These are phyloP conservation scores for Podarcis raffonei DNA, from an alignment of 2,113 vertebrate genomes.

Conservation along the genomic window DNA sequence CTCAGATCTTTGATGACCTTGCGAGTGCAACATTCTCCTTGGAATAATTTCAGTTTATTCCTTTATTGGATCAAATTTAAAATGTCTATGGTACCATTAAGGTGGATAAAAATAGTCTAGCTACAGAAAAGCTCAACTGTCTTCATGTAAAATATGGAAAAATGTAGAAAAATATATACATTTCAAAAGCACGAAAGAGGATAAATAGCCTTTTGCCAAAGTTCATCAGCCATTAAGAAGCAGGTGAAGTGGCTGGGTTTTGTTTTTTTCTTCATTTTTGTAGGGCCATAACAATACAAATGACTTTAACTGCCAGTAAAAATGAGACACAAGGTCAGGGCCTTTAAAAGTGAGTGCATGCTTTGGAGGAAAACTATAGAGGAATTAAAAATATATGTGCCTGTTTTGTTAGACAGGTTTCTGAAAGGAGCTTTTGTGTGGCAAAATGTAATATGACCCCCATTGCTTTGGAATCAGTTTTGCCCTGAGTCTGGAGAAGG, in stretches of 20 bases:
- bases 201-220: slow-evolving; percentile 50
- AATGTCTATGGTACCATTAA: slow-evolving; percentile 25
- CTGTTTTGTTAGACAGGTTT: slow-evolving; percentile 78
- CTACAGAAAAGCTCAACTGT: slow-evolving; percentile 27
- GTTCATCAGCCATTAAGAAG: slow-evolving; percentile 53
- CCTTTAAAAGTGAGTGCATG: slow-evolving; percentile 76
- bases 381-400: slow-evolving; percentile 70
- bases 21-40: slow-evolving; percentile 54
- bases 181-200: slow-evolving; percentile 19
- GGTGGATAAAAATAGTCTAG: slow-evolving; percentile 41
- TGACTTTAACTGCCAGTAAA: slow-evolving; percentile 60
- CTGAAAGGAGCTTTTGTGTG: slow-evolving; percentile 86
- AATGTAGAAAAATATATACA: background rate
- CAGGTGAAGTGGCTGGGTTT: slow-evolving; percentile 17
- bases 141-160: slow-evolving; percentile 37
- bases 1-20: slow-evolving; percentile 44
- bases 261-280: slow-evolving; percentile 33
- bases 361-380: slow-evolving; percentile 66
- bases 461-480: slow-evolving; percentile 71
- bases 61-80: slow-evolving; percentile 50
- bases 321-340: slow-evolving; percentile 65
- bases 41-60: slow-evolving; percentile 38
- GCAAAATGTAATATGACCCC: slow-evolving; percentile 74
- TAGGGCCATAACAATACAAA: slow-evolving; percentile 65
- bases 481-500: slow-evolving; percentile 68